phyloP scores from a whole-genome alignment of 2,113 vertebrate species.

The Odobenus rosmarus region DNA sequence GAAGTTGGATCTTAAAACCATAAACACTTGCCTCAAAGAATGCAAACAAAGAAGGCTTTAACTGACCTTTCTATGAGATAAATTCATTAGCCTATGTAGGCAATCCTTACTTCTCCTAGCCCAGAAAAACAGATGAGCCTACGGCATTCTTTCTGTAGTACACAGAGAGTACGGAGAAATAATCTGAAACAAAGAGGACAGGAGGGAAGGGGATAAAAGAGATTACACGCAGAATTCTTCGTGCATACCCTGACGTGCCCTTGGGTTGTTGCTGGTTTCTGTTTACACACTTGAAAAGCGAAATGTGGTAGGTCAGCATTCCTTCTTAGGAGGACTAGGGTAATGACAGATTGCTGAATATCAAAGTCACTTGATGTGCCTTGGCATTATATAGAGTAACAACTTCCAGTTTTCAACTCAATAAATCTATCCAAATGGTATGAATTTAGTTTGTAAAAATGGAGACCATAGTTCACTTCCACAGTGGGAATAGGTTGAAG shows the following conservation, averaged over 20 bases:
- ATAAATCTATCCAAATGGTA: constrained; percentile 3
- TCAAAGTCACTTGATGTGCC: constrained; percentile 26
- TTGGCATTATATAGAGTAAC: neutral
- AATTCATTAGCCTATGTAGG: neutral
- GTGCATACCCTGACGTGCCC: neutral
- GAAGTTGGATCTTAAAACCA: constrained; percentile 13
- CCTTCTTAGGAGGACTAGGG: constrained; percentile 5
- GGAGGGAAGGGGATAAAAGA: neutral
- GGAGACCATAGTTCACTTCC: neutral
- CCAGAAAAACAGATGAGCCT: neutral
- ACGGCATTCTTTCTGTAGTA: constrained; percentile 6
- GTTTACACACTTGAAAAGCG: constrained; percentile 25
- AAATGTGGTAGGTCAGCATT: constrained; percentile 60
- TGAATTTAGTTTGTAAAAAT: constrained; percentile 4
- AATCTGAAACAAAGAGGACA: constrained; percentile 18
- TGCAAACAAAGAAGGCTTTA: constrained; percentile 33
- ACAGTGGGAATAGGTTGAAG: neutral
- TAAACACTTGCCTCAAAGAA: constrained; percentile 41
- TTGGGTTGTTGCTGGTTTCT: constrained; percentile 31
- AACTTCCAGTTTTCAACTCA: neutral
- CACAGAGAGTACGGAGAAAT: neutral
- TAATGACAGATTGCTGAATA: neutral
- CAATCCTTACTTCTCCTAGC: neutral
- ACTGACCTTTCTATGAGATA: constrained; percentile 4
- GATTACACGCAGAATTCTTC: neutral